Evolutionary conservation across 1,140 invertebrate genomes (phyloP), one percentile per base, ranked within the genome.

Genomic region (Belonocnema kinseyi): DNA sequence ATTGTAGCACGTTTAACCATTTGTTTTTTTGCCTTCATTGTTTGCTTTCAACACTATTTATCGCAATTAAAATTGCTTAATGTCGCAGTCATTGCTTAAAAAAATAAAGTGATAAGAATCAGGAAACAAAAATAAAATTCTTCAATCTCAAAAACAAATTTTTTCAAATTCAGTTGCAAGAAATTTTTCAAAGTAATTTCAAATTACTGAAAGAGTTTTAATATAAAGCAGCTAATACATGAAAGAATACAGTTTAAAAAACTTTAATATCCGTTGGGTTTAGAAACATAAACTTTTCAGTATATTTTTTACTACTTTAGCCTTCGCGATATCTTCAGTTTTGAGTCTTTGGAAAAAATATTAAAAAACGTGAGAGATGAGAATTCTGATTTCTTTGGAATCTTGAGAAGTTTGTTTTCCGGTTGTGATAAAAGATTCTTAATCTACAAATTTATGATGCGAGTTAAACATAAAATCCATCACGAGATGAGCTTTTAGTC

Each of bases 351-450:
- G 40, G 40, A 46, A 46, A 46, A 10, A 46, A 46, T 0, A 46
- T 11, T 54, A 19, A n/a, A 54, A 54, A 54, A 54, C 17, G 53
- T 54, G 3, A 40, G 40, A 5, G 40, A 46, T 46, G 10, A 46
- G 16, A 66, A 40, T 66, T 66, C 40, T 66, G 14, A 66, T 16
- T 66, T 66, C 12, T 66, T 4, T 40, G 21, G 14, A 66, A 66
- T 40, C 19, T 33, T n/a, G 33, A 16, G 33, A 66, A 33, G 21
- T 40, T 13, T n/a, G 13, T 8, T 40, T 66, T 46, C 61, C 61
- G 61, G 61, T 66, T 66, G 14, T 46, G 26, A 66, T 66, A 66
- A 66, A 40, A 66, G 61, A 66, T 66, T 66, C 40, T 66, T 40
- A 66, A 66, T 66, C 61, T 46, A 16, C 12, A 66, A 66, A 66